Evolutionary conservation across 2,797 vertebrate genomes (phyloP), one percentile per base, ranked within the genome.

Genomic region (Pachyuromys duprasi): DNA sequence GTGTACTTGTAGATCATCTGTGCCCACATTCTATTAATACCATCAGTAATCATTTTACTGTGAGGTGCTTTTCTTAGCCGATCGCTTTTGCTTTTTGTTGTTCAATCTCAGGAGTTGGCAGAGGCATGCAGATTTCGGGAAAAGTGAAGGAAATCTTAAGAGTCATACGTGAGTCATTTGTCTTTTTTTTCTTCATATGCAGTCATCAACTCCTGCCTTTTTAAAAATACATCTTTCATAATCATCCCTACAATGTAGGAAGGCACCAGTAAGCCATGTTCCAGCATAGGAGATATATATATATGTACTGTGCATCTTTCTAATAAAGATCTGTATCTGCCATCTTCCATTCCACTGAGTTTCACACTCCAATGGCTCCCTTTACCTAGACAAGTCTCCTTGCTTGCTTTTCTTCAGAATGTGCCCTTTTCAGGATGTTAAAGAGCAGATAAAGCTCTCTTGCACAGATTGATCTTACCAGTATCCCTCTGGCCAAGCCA

Each of bases 131-230:
- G 62, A 82, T 97, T 97, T 95, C 14, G 91, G 94, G 95, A 96
- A 97, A 93, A 97, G 86, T 95, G 31, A 94, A 96, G 94, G 93
- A 97, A 96, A 96, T 80, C 80, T 8, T 78, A 96, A 92, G 45
- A 94, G 80, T 97, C 93, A 97, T 70, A 87, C 1, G 55, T 95
- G 96, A 98, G 82, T 97, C 94, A 96, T 80, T 67, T 31, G 57
- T 55, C 91, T 57, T 69, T 78, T 89, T 75, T 96, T 67, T 26
- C 84, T 76, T 96, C 63, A 92, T n/a, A 93, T 93, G 69, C n/a
- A 95, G 65, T 95, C 89, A 96, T 92, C 49, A 72, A 94, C 36
- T 62, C 87, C 49, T 60, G 31, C 89, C 55, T 89, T 20, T 78
- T 93, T 96, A 72, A n/a, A n/a, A n/a, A 83, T 81, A 95, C 42